A percentile compares a stretch with the other conserved stretches of the same genome.
phyloP scores from a whole-genome alignment of 1,140 invertebrate genomes.

The Vollenhovia emeryi region DNA sequence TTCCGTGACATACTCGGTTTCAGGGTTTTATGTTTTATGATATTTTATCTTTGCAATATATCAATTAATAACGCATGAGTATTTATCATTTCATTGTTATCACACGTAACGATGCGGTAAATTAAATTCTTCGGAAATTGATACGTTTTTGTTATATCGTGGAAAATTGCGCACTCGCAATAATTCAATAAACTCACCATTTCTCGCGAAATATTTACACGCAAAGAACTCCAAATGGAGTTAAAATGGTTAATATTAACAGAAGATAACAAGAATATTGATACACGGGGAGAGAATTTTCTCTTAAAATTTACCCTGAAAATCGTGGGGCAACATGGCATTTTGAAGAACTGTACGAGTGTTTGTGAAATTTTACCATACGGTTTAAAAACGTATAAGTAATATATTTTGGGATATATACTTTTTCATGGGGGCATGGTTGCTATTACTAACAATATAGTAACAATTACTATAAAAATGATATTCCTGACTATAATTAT shows the following conservation, averaged over 20 bases:
- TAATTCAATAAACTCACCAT: not conserved
- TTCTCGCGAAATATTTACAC: not conserved
- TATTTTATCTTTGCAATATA: slow-evolving; percentile 3
- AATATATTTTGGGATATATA: too few species aligned
- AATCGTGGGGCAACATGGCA: too few species aligned
- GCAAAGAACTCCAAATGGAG: not conserved
- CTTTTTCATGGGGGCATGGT: too few species aligned
- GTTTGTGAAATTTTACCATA: too few species aligned
- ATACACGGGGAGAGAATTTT: not conserved
- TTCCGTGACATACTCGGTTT: not conserved
- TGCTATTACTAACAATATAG: too few species aligned
- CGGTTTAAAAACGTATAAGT: too few species aligned
- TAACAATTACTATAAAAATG: too few species aligned
- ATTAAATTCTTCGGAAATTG: not conserved
- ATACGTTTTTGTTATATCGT: not conserved
- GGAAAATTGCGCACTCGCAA: not conserved
- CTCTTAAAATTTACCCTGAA: too few species aligned
- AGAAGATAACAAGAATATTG: not conserved
- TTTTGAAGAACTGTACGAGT: too few species aligned
- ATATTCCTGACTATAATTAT: too few species aligned
- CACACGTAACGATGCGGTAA: not conserved
- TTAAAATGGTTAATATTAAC: not conserved
- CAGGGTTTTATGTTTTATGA: not conserved
- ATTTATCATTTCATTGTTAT: not conserved
- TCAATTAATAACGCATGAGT: not conserved